Conservation (phyloP, 1,140 invertebrate species). For the Steinernema khuongi region DNA sequence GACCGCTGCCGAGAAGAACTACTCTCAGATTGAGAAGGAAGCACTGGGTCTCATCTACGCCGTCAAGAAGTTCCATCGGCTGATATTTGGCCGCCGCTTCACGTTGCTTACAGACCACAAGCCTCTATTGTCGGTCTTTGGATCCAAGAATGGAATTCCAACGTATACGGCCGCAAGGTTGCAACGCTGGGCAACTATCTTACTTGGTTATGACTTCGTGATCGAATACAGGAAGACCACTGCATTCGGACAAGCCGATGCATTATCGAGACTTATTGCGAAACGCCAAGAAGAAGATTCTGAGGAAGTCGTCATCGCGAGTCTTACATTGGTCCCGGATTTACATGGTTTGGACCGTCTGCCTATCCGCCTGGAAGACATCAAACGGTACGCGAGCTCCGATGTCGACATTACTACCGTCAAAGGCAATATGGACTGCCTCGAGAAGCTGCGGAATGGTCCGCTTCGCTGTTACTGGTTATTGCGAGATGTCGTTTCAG, state of each 20-base stretch:
- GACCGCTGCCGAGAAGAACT: slow-evolving; percentile 60
- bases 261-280: slow-evolving; percentile 48
- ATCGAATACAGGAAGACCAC: slow-evolving; percentile 52
- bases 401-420: background rate
- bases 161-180: slow-evolving; percentile 51
- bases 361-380: background rate
- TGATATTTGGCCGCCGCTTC: slow-evolving; percentile 60
- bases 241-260: slow-evolving; percentile 47
- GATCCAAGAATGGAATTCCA: slow-evolving; percentile 52
- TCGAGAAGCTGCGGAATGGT: background rate
- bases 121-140: slow-evolving; percentile 60
- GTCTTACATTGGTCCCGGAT: background rate
- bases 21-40: slow-evolving; percentile 63
- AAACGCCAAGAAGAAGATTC: background rate
- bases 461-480: background rate
- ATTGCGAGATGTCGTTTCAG: slow-evolving; percentile 8
- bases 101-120: slow-evolving; percentile 62
- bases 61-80: slow-evolving; percentile 60
- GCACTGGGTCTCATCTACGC: slow-evolving; percentile 61
- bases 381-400: background rate
- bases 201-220: slow-evolving; percentile 58
- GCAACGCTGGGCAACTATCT: slow-evolving; percentile 58
- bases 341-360: background rate
- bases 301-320: slow-evolving; percentile 32
- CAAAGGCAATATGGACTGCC: background rate